Conservation (phyloP, 2,797 vertebrate species). For the Botia almorhae region DNA sequence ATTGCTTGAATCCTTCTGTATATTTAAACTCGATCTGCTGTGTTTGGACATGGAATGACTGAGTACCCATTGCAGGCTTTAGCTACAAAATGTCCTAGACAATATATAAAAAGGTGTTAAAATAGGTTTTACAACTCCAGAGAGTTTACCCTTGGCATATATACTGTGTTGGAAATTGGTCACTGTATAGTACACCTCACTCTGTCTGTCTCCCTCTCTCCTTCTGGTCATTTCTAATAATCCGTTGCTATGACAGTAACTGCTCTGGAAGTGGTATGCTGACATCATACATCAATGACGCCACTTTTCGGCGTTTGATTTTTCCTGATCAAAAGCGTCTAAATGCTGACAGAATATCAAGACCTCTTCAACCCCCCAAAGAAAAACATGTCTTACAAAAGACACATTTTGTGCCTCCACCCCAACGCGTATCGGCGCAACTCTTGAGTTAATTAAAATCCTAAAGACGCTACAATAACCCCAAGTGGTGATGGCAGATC, state of each 20-base stretch:
- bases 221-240: slow-evolving; percentile 29
- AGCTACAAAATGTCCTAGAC: slow-evolving; percentile 30
- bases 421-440: slow-evolving; percentile 17
- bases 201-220: background rate
- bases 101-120: slow-evolving; percentile 31
- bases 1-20: slow-evolving; percentile 42
- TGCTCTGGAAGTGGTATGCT: slow-evolving; percentile 48
- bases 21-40: slow-evolving; percentile 46
- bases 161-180: slow-evolving; percentile 19
- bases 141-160: slow-evolving; percentile 34
- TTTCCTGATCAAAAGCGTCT: slow-evolving; percentile 48
- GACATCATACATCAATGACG: slow-evolving; percentile 46
- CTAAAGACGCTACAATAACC: slow-evolving; percentile 10
- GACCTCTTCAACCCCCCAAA: slow-evolving; percentile 21
- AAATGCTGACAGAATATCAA: slow-evolving; percentile 39
- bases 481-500: slow-evolving; percentile 32
- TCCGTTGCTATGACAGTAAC: slow-evolving; percentile 40
- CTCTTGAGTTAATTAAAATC: slow-evolving; percentile 53
- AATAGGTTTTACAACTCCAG: slow-evolving; percentile 22
- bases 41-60: slow-evolving; percentile 43
- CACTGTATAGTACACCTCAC: background rate
- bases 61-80: slow-evolving; percentile 26
- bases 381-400: slow-evolving; percentile 36
- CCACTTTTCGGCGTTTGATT: slow-evolving; percentile 24
- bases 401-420: slow-evolving; percentile 32